Evolutionary conservation across 2,888 invertebrate genomes (phyloP).

Genomic region (Epiblema foenella): DNA sequence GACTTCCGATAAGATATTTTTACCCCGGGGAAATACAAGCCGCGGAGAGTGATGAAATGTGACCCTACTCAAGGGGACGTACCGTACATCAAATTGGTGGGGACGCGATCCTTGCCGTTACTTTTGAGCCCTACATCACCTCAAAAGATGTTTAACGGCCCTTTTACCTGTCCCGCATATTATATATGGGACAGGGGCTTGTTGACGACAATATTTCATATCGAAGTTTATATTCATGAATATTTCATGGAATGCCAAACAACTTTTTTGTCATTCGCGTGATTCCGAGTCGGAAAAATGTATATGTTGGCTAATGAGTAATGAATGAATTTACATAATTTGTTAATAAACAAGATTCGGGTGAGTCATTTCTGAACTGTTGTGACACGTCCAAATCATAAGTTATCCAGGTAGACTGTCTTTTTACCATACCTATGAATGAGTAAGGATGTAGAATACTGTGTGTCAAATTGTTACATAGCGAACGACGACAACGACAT

Average conservation of each 20-base stretch:
- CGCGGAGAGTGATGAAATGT: conserved; percentile 56
- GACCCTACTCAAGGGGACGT: conserved; percentile 57
- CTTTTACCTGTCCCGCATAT: conserved; percentile 51
- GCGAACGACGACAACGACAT: background rate
- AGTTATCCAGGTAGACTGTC: no score
- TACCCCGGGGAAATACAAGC: conserved; percentile 54
- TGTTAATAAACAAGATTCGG: no score
- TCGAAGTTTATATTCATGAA: conserved; percentile 59
- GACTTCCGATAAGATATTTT: conserved; percentile 52
- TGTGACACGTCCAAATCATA: no score
- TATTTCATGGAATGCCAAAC: conserved; percentile 60
- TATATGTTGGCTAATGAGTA: background rate
- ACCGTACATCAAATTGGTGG: conserved; percentile 56
- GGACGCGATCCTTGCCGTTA: conserved; percentile 45
- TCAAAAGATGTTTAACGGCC: conserved; percentile 52
- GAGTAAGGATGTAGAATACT: background rate
- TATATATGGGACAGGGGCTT: conserved; percentile 47
- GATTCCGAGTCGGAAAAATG: conserved; percentile 54
- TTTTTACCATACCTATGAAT: no score
- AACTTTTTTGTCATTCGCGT: conserved; percentile 51
- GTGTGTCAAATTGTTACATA: background rate
- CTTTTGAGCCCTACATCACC: conserved; percentile 53
- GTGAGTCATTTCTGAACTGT: no score
- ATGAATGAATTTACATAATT: background rate
- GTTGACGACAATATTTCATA: conserved; percentile 62